A percentile compares a stretch with the other conserved stretches of the same genome.
Evolutionary conservation across 2,888 invertebrate species (phyloP).

Genomic region (Tachina fera): DNA sequence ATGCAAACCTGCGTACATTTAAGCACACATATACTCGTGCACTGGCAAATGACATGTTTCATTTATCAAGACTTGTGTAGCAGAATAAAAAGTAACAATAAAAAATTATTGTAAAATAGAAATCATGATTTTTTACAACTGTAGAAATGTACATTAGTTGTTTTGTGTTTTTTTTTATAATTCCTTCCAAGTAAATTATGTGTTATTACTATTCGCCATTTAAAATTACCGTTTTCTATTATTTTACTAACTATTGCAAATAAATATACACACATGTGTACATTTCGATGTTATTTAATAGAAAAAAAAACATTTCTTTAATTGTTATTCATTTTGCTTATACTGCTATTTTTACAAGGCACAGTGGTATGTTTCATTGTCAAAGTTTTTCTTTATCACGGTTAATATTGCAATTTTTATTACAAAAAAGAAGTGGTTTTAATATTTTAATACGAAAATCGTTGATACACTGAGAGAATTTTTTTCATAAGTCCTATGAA

Average conservation of each 20-base stretch:
- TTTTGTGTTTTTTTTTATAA: conserved; percentile 4
- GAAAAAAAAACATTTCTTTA: conserved; percentile 29
- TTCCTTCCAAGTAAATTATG: conserved; percentile 39
- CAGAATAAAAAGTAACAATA: conserved; percentile 42
- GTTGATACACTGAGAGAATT: too few species aligned
- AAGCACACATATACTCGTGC: background rate
- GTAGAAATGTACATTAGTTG: conserved; percentile 46
- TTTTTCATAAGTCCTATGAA: too few species aligned
- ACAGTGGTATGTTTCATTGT: background rate
- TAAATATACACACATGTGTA: background rate
- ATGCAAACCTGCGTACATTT: background rate
- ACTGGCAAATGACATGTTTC: conserved; percentile 64
- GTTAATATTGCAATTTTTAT: too few species aligned
- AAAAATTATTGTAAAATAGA: conserved; percentile 30
- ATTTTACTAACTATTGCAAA: conserved; percentile 13
- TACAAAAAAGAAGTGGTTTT: too few species aligned
- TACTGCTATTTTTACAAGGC: background rate
- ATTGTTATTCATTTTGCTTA: conserved; percentile 42
- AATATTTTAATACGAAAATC: too few species aligned
- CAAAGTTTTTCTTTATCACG: too few species aligned
- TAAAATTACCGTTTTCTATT: conserved; percentile 63
- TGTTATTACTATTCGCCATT: conserved; percentile 62
- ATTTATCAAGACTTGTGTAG: conserved; percentile 57
- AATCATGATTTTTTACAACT: conserved; percentile 62
- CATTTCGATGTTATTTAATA: background rate